Evolutionary conservation across 2,888 invertebrate species (phyloP).

Genomic region (Bedellia somnulentella): DNA sequence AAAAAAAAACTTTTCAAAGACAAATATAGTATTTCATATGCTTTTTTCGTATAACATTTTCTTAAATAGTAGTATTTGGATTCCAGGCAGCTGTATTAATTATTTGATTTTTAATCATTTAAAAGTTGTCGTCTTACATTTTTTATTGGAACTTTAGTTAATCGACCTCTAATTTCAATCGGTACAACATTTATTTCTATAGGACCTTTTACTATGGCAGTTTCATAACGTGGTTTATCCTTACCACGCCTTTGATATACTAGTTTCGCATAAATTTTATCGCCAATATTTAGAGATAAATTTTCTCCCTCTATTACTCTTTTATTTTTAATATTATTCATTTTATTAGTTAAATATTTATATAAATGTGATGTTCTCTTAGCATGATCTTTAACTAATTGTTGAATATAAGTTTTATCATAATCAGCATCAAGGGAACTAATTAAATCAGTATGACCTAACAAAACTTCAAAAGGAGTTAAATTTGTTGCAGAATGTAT

Average conservation of each 20-base stretch:
- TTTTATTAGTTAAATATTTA: conserved; percentile 9
- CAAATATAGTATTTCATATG: too few relatives aligned
- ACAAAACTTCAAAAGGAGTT: conserved; percentile 7
- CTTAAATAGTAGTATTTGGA: too few relatives aligned
- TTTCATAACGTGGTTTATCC: conserved; percentile 10
- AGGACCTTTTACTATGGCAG: conserved; percentile 5
- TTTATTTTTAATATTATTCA: conserved; percentile 7
- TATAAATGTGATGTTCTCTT: conserved; percentile 11
- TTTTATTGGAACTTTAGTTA: conserved; percentile 12
- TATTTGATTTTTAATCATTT: too few relatives aligned
- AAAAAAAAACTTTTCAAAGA: too few relatives aligned
- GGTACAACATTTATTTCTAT: conserved; percentile 8
- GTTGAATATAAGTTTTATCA: conserved; percentile 12
- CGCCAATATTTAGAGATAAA: conserved; percentile 8
- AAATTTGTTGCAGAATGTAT: conserved; percentile 8
- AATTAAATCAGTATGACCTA: conserved; percentile 12
- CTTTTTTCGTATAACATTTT: too few relatives aligned
- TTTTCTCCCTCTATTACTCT: conserved; percentile 8
- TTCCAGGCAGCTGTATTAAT: too few relatives aligned
- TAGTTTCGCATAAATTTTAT: conserved; percentile 9
- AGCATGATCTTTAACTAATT: conserved; percentile 13
- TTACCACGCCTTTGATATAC: conserved; percentile 11
- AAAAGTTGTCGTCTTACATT: conserved; percentile 13
- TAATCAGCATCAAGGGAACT: conserved; percentile 11
- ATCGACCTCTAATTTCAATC: conserved; percentile 6